These are phyloP conservation scores for Falco cherrug DNA, from an alignment of 2,797 vertebrate genomes.

Conservation along the genomic window DNA sequence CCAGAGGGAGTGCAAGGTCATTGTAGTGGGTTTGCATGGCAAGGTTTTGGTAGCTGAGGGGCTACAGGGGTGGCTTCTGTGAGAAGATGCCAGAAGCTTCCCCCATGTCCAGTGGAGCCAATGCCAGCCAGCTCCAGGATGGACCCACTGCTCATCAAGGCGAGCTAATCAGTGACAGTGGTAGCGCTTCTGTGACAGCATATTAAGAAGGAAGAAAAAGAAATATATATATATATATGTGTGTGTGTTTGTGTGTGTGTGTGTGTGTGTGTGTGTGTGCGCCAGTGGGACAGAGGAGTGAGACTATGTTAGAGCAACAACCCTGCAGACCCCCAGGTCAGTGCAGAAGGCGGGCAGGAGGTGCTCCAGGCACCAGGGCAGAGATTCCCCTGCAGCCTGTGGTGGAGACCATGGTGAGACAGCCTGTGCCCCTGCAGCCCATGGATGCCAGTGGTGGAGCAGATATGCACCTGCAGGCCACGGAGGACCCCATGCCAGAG, in stretches of 20 bases:
- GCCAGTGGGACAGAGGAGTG: not conserved
- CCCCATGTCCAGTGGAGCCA: rapidly evolving
- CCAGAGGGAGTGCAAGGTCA: not conserved
- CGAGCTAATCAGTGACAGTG: rapidly evolving
- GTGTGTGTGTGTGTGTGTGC: too few relatives aligned
- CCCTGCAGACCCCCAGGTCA: not conserved
- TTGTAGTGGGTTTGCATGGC: not conserved
- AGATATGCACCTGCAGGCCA: not conserved
- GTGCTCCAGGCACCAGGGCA: rapidly evolving
- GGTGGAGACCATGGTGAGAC: not conserved
- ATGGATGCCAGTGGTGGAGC: too few relatives aligned
- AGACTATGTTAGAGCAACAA: not conserved
- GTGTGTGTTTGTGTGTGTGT: too few relatives aligned
- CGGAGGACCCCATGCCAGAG: too few relatives aligned
- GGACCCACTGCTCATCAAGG: rapidly evolving
- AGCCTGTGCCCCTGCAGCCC: not conserved
- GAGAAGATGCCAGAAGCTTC: not conserved
- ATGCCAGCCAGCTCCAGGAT: rapidly evolving
- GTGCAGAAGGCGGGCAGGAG: not conserved
- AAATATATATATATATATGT: too few relatives aligned
- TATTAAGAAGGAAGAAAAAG: not conserved
- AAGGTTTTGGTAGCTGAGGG: not conserved
- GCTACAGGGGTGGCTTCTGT: too few relatives aligned
- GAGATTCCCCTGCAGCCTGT: not conserved
- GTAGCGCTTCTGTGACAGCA: not conserved